Percentiles rank a stretch among this genome's conserved stretches.
phyloP scores from a whole-genome alignment of 2,797 vertebrate species.

The Amniataba percoides region DNA sequence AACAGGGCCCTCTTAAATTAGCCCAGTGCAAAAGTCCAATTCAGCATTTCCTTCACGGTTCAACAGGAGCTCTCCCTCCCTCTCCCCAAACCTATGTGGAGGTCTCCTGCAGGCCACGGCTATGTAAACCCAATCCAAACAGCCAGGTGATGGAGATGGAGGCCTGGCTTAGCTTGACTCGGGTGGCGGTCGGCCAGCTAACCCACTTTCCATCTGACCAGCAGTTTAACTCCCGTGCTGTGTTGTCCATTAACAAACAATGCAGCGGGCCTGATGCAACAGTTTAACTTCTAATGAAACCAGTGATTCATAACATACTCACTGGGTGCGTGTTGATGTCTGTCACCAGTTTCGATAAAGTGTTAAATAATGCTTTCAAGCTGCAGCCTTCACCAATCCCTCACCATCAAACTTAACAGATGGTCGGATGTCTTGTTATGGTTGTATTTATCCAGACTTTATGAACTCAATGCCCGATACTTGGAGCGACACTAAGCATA shows the following conservation, averaged over 20 bases:
- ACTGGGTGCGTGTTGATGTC: neutral
- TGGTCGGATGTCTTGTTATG: conserved; percentile 53
- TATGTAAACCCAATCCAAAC: conserved; percentile 50
- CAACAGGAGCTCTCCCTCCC: conserved; percentile 38
- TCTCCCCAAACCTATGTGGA: neutral
- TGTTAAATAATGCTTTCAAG: conserved; percentile 11
- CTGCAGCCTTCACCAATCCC: conserved; percentile 14
- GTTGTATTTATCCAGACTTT: conserved; percentile 60
- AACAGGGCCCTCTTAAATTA: conserved; percentile 73
- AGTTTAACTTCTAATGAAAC: neutral
- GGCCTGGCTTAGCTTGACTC: conserved; percentile 29
- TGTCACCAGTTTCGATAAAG: conserved; percentile 13
- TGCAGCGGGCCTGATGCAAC: conserved; percentile 29
- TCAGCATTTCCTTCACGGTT: conserved; percentile 67
- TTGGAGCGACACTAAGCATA: conserved; percentile 58
- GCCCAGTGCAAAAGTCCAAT: conserved; percentile 50
- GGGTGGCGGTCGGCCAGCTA: conserved; percentile 63
- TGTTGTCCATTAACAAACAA: conserved; percentile 23
- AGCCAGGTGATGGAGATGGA: conserved; percentile 68
- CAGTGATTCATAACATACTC: neutral
- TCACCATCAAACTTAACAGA: conserved; percentile 41
- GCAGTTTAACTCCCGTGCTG: conserved; percentile 9
- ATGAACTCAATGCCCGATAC: conserved; percentile 68
- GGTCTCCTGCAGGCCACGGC: conserved; percentile 49
- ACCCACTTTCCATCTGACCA: conserved; percentile 70